These are phyloP conservation scores for Trichopoda pennipes DNA, from an alignment of 2,888 invertebrate species.

Conservation along the genomic window DNA sequence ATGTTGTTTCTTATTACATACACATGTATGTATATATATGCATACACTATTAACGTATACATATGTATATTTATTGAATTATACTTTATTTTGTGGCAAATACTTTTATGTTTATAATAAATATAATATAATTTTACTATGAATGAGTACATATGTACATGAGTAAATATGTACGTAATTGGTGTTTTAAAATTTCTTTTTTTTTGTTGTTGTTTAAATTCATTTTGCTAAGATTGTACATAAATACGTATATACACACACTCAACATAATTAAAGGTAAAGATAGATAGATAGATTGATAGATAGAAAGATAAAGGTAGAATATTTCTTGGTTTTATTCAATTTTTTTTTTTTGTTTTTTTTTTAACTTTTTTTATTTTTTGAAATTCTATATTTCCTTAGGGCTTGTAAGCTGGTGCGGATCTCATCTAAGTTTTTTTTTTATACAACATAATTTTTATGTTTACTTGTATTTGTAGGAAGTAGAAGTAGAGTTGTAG, in stretches of 20 bases:
- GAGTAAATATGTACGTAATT: conserved; percentile 38
- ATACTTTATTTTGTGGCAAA: conserved; percentile 63
- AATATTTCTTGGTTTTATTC: conserved; percentile 41
- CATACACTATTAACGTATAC: neutral
- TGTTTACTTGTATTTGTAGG: conserved; percentile 57
- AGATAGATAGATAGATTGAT: conserved; percentile 42
- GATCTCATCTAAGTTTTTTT: conserved; percentile 65
- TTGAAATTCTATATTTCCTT: conserved; percentile 59
- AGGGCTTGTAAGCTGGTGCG: conserved; percentile 65
- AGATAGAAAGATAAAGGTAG: conserved; percentile 42
- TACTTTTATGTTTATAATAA: conserved; percentile 65
- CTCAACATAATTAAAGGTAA: conserved; percentile 64
- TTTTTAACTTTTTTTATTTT: conserved; percentile 22
- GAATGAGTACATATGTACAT: conserved; percentile 42
- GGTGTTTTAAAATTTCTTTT: too few relatives aligned
- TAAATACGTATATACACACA: conserved; percentile 50
- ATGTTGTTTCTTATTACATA: neutral
- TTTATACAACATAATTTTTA: conserved; percentile 55
- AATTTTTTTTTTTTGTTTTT: conserved; percentile 2
- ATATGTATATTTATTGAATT: conserved; percentile 55
- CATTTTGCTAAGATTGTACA: conserved; percentile 23
- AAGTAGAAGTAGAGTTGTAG: conserved; percentile 48
- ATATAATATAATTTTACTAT: conserved; percentile 66
- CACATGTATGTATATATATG: conserved; percentile 2
- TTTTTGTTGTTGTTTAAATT: too few relatives aligned